A percentile compares a stretch with the other conserved stretches of the same genome.
These are phyloP conservation scores for Actenoides lindsayi DNA, from an alignment of 2,113 vertebrate genomes.

Conservation along the genomic window DNA sequence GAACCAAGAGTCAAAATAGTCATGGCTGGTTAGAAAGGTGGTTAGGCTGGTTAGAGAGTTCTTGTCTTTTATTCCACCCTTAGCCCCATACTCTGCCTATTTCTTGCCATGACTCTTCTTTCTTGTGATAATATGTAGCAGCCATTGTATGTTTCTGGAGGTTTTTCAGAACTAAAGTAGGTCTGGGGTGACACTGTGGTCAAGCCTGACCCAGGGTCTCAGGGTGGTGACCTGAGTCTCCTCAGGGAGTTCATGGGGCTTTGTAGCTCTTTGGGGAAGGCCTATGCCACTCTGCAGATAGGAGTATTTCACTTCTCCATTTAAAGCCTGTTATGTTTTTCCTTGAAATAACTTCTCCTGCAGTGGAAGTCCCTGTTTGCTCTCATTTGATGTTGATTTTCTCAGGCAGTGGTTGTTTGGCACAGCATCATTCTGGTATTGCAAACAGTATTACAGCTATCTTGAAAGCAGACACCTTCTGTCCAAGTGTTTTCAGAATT, in stretches of 20 bases:
- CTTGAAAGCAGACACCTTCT: background rate
- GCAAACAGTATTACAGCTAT: background rate
- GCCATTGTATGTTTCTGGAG: background rate
- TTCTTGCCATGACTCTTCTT: background rate
- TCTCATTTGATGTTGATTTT: background rate
- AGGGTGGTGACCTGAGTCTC: background rate
- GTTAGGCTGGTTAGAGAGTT: too few relatives aligned
- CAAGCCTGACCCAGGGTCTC: background rate
- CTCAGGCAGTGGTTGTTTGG: background rate
- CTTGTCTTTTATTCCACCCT: background rate
- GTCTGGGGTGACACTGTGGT: background rate
- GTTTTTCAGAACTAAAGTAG: background rate
- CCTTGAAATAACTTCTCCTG: background rate
- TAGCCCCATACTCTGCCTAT: background rate
- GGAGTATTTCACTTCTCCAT: background rate
- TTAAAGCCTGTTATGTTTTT: background rate
- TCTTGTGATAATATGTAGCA: background rate
- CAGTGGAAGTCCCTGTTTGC: background rate
- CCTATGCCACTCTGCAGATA: background rate
- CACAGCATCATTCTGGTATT: background rate
- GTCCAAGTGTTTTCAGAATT: background rate
- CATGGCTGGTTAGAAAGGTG: background rate
- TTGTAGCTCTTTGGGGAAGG: background rate
- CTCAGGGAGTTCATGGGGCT: fast-evolving
- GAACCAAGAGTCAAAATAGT: background rate